Evolutionary conservation across 1,140 invertebrate species (phyloP), one percentile per base, ranked within the genome.

Genomic region (Euwallacea fornicatus): DNA sequence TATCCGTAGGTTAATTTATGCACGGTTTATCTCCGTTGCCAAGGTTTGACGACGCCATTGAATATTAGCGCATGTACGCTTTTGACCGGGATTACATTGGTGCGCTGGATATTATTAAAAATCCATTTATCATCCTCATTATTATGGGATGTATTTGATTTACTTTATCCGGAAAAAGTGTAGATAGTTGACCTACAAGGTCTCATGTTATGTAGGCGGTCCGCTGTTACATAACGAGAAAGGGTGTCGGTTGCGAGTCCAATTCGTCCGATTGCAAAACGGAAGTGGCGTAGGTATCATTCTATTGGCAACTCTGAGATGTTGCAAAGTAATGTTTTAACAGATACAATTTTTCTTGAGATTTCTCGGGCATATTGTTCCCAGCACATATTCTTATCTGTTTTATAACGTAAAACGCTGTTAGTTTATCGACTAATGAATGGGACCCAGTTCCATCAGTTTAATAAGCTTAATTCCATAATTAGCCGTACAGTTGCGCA

Each of bases 1-100:
- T 42, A 61, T 61, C 42, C 42, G 21, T 42, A 8, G 42, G 15
- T 15, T 43, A 61, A 61, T 61, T 33, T 61, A 61, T 61, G 59
- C 59, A 42, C 8, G 59, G 41, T 10, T 61, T 21, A 21, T 61
- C 59, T 1, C 42, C 42, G 59, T 61, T 41, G 59, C 41, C 59
- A 61, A 61, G 59, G 41, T 42, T 56, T 6, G 13, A 33, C 21
- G 21, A 33, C 21, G 21, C 21, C 21, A 33, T 33, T 33, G 21
- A 33, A 33, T 33, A 33, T 33, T 33, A 50, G 46, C 46, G 46
- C 46, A 50, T 50, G 46, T 13, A 50, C 46, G 46, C 9, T 21
- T 16, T 56, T 56, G 16, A 56, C 54, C 16, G 54, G 16, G 54
- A 56, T 56, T 56, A 16, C 46, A 50, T 13, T 50, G 46, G 46